Evolutionary conservation across 2,888 invertebrate genomes (phyloP).

Genomic region (Drosophila multiciliata): DNA sequence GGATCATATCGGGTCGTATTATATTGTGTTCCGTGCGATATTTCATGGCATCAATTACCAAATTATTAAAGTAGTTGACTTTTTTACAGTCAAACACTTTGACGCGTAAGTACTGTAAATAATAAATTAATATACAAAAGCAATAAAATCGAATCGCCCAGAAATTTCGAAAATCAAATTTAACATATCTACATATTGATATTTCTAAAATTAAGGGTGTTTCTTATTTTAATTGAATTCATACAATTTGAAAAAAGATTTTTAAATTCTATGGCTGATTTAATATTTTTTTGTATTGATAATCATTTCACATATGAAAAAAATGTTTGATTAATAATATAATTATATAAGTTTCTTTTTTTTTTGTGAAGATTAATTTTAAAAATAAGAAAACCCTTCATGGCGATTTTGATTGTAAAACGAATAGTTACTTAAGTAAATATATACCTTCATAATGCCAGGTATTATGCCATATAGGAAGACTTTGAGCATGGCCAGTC

Average conservation of each 20-base stretch:
- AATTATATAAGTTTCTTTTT: neutral
- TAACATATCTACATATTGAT: neutral
- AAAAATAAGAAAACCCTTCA: too few relatives aligned
- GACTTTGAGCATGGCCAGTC: conserved; percentile 61
- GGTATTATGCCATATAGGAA: conserved; percentile 64
- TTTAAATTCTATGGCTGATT: neutral
- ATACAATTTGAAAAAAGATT: too few relatives aligned
- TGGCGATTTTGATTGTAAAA: too few relatives aligned
- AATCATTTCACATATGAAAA: too few relatives aligned
- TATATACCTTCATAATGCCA: conserved; percentile 66
- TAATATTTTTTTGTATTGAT: neutral
- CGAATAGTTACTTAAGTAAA: too few relatives aligned
- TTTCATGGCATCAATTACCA: conserved; percentile 85
- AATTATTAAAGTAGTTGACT: conserved; percentile 82
- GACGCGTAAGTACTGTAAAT: conserved; percentile 55
- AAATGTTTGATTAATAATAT: neutral
- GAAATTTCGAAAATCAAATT: neutral
- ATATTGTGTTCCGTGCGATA: conserved; percentile 85
- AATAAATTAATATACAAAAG: neutral
- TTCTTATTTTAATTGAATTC: neutral
- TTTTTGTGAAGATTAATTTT: too few relatives aligned
- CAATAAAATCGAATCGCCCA: neutral
- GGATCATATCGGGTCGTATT: conserved; percentile 86
- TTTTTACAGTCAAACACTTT: conserved; percentile 80
- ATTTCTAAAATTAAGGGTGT: neutral